A percentile compares a stretch with the other conserved stretches of the same genome.
Conservation (phyloP, 2,113 vertebrate species). For the Boulengeromyrus knoepffleri region DNA sequence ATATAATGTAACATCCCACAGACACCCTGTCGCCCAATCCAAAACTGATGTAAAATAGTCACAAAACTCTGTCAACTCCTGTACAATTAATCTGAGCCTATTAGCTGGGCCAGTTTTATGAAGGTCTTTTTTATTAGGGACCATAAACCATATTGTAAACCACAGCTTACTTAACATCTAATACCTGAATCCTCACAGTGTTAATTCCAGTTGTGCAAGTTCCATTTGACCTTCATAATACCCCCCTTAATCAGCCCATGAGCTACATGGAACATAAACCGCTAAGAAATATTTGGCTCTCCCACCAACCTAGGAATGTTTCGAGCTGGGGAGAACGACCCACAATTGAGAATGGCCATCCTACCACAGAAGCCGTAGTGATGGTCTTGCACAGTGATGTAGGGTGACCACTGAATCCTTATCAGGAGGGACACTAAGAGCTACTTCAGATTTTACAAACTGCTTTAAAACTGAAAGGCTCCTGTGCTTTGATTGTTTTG, state of each 20-base stretch:
- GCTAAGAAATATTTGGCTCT: not conserved
- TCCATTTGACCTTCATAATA: not conserved
- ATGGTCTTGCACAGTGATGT: not conserved
- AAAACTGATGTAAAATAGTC: not conserved
- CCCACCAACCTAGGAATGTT: not conserved
- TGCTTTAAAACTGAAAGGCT: not conserved
- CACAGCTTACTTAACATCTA: not conserved
- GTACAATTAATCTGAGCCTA: not conserved
- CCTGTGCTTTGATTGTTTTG: not conserved
- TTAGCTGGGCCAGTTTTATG: not conserved
- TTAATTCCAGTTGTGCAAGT: not conserved
- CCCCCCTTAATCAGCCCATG: not conserved
- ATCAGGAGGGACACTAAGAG: not conserved
- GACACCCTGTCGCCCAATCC: not conserved
- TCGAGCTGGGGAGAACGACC: not conserved
- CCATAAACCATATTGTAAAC: not conserved
- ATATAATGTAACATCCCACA: not conserved
- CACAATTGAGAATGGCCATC: not conserved
- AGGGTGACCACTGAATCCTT: not conserved
- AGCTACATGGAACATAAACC: not conserved
- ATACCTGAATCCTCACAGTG: not conserved
- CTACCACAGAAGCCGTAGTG: not conserved
- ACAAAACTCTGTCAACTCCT: not conserved
- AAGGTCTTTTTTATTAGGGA: not conserved
- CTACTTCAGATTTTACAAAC: not conserved